Base-by-base conservation (phyloP, 2,888 invertebrate species). In the Flexamia atlantica region DNA sequence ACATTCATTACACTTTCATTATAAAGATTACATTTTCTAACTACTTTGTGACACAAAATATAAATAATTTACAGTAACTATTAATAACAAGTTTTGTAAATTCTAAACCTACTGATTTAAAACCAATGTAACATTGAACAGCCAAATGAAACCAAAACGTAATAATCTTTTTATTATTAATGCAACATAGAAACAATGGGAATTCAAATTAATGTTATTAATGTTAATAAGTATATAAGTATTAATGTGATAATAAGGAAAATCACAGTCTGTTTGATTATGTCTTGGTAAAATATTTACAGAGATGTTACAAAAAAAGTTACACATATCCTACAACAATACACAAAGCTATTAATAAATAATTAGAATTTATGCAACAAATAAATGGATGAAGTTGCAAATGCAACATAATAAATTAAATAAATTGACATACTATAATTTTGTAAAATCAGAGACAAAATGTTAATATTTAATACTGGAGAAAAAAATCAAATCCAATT, bases 221-320 rank as follows among this genome's bases (percentile, higher is more conserved):
- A 23, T 53, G 53, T 46, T 23, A 20, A 53, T 7, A 23, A 20
- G 20, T 53, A 53, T 23, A 53, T 7, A 23, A 20, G 20, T 53
- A 53, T 53, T 23, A 17, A 23, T 53, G 64, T 30, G 57, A 57
- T 23, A 64, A 28, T 64, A 14, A 64, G 28, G 64, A 36, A 40
- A 72, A 72, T 72, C 72, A 72, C 72, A 72, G 72, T 72, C 72
- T 4, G 25, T 40, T 72, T 72, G 42, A 72, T 72, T 40, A 20
- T 72, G 64, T 4, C 36, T 30, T 5, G 23, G 20, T 28, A 20
- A 40, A 72, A 72, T 72, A 72, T 72, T 40, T 72, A 72, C 72
- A 72, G 40, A 40, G 36, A 28, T 64, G 46, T 46, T 46, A 46
- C 46, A 46, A 46, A 53, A 64, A 64, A 64, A 28, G 20, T 64